A percentile compares a stretch with the other conserved stretches of the same genome.
These are phyloP conservation scores for Rafetus swinhoei DNA, from an alignment of 2,113 vertebrate genomes.

Conservation along the genomic window DNA sequence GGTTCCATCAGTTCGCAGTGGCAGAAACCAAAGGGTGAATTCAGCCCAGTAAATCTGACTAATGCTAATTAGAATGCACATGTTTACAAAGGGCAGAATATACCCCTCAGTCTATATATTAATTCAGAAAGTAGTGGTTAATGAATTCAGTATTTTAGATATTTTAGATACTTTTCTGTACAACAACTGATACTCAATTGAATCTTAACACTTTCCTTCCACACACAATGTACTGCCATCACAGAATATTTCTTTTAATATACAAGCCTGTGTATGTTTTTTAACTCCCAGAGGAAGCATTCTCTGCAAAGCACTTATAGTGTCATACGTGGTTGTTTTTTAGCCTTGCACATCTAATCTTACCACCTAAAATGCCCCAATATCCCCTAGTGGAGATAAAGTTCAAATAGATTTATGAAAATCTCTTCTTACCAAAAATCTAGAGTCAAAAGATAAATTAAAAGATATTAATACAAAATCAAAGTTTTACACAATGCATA, in stretches of 20 bases:
- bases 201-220: conserved; percentile 1
- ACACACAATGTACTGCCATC: conserved; percentile 32
- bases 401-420: conserved; percentile 67
- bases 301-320: conserved; percentile 67
- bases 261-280: conserved; percentile 47
- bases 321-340: conserved; percentile 56
- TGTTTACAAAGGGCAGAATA: conserved; percentile 32
- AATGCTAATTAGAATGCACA: conserved; percentile 34
- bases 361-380: conserved; percentile 59
- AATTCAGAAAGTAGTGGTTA: not conserved
- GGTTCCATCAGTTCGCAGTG: rapidly evolving
- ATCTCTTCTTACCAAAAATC: conserved; percentile 26
- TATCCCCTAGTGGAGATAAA: conserved; percentile 62
- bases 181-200: conserved; percentile 23
- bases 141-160: not conserved
- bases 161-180: conserved; percentile 8
- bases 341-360: conserved; percentile 53
- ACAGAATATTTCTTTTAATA: conserved; percentile 59
- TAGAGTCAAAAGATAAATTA: conserved; percentile 7
- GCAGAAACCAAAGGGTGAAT: not conserved
- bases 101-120: conserved; percentile 9
- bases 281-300: conserved; percentile 40
- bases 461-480: not conserved
- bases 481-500: not conserved
- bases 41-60: conserved; percentile 30